phyloP scores from a whole-genome alignment of 2,797 vertebrate species.

The Pteronotus mesoamericanus region DNA sequence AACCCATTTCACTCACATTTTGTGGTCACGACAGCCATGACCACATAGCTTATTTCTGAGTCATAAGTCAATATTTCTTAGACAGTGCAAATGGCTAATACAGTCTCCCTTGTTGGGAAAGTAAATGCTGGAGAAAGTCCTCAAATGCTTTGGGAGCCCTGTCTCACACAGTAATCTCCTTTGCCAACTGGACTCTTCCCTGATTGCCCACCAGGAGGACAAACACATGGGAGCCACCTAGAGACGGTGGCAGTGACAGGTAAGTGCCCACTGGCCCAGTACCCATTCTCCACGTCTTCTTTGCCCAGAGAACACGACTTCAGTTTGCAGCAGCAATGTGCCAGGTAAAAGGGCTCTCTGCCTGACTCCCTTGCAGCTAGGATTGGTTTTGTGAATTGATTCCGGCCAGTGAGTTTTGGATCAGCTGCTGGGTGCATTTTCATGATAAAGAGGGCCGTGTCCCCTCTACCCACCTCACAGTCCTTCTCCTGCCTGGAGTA shows the following conservation, averaged over 20 bases:
- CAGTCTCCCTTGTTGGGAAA: background rate
- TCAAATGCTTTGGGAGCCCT: background rate
- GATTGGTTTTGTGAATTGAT: background rate
- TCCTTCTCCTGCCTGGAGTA: background rate
- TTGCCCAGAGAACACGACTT: background rate
- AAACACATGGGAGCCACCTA: background rate
- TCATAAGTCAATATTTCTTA: background rate
- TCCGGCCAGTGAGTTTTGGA: background rate
- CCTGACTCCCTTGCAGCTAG: background rate
- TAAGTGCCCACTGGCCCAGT: background rate
- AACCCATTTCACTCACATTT: background rate
- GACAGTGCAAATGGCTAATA: background rate
- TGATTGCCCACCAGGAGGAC: background rate
- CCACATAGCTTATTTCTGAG: background rate
- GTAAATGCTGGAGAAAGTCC: background rate
- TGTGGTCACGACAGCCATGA: background rate
- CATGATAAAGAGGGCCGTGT: background rate
- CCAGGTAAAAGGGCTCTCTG: background rate
- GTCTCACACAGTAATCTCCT: background rate
- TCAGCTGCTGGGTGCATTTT: background rate
- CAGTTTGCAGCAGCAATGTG: background rate
- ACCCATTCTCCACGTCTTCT: background rate
- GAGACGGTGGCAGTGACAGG: background rate
- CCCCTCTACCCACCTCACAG: background rate
- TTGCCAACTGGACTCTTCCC: background rate